These are phyloP conservation scores for Poecile montanus DNA, from an alignment of 2,797 vertebrate species.

Conservation along the genomic window DNA sequence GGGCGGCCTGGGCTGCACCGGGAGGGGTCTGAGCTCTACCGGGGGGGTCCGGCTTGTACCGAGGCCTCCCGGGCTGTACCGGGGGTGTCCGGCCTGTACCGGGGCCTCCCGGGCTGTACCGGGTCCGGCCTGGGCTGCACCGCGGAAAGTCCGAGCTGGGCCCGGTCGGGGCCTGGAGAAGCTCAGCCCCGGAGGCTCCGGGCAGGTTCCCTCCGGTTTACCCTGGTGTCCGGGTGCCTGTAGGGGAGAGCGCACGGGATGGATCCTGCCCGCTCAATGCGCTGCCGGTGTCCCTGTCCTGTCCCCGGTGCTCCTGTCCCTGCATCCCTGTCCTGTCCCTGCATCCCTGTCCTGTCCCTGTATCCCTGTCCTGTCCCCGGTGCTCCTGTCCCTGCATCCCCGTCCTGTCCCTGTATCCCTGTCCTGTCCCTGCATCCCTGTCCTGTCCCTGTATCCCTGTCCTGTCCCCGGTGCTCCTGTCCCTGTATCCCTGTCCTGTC, in stretches of 20 bases:
- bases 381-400: background rate
- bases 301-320: background rate
- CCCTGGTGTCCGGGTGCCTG: rapidly evolving
- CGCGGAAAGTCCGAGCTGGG: background rate
- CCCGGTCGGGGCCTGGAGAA: background rate
- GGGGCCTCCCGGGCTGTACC: background rate
- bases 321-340: too few species aligned
- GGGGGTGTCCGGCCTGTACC: background rate
- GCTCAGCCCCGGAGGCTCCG: background rate
- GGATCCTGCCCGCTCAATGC: rapidly evolving
- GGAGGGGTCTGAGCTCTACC: too few species aligned
- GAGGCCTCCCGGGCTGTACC: background rate
- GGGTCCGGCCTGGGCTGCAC: background rate
- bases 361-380: too few species aligned
- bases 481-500: too few species aligned
- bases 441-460: too few species aligned
- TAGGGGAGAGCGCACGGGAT: rapidly evolving
- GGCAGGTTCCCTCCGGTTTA: too few species aligned
- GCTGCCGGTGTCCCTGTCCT: background rate
- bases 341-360: background rate
- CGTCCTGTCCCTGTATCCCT: background rate
- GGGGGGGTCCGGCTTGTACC: background rate
- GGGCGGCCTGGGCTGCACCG: rapidly evolving
- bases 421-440: too few species aligned
- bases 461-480: background rate